Conservation (phyloP, 2,113 vertebrate species). For the Sturnus vulgaris region DNA sequence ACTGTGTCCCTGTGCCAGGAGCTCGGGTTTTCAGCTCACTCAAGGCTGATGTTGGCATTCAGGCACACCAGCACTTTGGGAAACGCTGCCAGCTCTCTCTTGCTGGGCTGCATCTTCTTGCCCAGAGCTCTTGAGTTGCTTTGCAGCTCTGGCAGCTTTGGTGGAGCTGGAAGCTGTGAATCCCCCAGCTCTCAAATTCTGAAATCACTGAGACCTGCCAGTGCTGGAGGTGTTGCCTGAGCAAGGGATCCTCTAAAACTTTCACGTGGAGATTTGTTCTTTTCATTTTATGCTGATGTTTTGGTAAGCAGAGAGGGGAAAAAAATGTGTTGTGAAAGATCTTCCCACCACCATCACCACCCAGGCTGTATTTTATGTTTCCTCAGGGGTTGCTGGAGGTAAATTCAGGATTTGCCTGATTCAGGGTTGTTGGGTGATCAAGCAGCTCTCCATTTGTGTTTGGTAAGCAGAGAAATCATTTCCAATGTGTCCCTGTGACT, state of each 20-base stretch:
- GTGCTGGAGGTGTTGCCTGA: neutral
- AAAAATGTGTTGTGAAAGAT: neutral
- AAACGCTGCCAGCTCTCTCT: neutral
- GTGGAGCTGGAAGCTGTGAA: neutral
- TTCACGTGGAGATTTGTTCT: neutral
- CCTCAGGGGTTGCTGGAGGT: neutral
- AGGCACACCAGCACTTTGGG: neutral
- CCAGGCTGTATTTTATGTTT: neutral
- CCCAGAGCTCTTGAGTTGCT: neutral
- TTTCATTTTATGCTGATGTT: neutral
- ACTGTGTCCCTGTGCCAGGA: neutral
- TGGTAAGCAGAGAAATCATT: neutral
- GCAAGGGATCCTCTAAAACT: neutral
- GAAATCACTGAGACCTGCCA: neutral
- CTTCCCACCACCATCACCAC: neutral
- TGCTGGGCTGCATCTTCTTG: neutral
- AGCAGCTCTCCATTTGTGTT: neutral
- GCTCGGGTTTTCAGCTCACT: neutral
- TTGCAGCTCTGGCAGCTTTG: neutral
- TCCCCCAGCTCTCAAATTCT: neutral
- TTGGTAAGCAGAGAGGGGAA: neutral
- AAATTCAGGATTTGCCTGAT: neutral
- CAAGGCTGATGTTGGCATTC: neutral
- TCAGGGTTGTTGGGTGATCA: neutral
- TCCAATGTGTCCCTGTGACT: accelerated